Percentiles rank a stretch among this genome's conserved stretches.
Evolutionary conservation across 2,113 vertebrate species (phyloP).

Genomic region (Capreolus pygargus): DNA sequence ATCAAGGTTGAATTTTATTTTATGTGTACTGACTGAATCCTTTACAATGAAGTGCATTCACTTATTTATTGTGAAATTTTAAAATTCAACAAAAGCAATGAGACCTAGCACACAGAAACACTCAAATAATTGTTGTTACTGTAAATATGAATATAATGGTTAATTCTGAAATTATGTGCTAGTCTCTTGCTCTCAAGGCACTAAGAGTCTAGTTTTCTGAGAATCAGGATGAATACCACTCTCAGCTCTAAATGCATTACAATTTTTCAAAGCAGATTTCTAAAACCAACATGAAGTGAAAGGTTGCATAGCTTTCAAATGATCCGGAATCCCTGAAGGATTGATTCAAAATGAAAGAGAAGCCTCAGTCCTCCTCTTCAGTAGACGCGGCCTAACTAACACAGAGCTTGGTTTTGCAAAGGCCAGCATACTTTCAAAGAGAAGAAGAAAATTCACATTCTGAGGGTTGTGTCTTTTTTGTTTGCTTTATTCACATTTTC

Average conservation of each 20-base stretch:
- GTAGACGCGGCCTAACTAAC: background rate
- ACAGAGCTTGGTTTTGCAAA: background rate
- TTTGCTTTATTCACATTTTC: slow-evolving; percentile 12
- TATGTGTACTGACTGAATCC: background rate
- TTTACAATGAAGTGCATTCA: background rate
- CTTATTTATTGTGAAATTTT: background rate
- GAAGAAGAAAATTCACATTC: slow-evolving; percentile 15
- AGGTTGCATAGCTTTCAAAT: background rate
- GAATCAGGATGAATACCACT: background rate
- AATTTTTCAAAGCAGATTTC: background rate
- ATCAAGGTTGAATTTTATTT: background rate
- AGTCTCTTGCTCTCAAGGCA: background rate
- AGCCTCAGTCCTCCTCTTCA: background rate
- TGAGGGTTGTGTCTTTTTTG: background rate
- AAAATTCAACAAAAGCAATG: background rate
- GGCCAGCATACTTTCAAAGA: background rate
- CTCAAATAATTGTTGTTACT: background rate
- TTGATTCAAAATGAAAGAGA: background rate
- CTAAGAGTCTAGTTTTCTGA: background rate
- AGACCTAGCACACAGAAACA: background rate
- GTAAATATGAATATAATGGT: background rate
- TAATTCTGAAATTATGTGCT: background rate
- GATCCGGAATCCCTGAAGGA: background rate
- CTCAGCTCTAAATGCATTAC: background rate
- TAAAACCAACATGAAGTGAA: background rate